Percentiles rank a stretch among this genome's conserved stretches.
Conservation (phyloP, 2,113 vertebrate genomes). For the Orcinus orca region DNA sequence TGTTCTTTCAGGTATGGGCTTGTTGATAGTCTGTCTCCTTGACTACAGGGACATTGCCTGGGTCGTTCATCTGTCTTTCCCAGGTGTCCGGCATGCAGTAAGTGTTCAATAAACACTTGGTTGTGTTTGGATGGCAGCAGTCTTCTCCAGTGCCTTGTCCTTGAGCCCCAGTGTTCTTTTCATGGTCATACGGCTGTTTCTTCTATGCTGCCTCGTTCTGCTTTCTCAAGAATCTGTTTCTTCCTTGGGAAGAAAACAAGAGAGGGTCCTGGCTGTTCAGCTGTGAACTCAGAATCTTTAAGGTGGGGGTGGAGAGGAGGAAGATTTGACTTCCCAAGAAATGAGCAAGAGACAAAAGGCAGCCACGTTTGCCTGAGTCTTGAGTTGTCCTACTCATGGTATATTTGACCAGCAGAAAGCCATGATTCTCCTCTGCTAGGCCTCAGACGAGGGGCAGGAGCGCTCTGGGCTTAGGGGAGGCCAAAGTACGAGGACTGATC, state of each 20-base stretch:
- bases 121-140: neutral
- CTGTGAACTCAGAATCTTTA: neutral
- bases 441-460: neutral
- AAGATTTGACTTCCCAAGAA: neutral
- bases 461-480: neutral
- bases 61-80: neutral
- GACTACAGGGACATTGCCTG: neutral
- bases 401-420: neutral
- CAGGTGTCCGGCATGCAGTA: neutral
- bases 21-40: neutral
- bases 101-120: neutral
- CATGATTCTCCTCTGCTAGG: neutral
- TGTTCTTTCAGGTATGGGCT: neutral
- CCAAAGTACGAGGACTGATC: neutral
- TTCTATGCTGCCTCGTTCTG: neutral
- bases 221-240: neutral
- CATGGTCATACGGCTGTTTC: neutral
- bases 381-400: fast-evolving
- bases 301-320: neutral
- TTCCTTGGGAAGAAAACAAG: neutral
- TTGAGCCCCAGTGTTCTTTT: neutral
- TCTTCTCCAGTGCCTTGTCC: neutral
- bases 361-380: neutral
- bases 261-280: neutral
- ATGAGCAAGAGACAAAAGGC: neutral